phyloP scores from a whole-genome alignment of 1,140 invertebrate species.

The Ips nitidus region DNA sequence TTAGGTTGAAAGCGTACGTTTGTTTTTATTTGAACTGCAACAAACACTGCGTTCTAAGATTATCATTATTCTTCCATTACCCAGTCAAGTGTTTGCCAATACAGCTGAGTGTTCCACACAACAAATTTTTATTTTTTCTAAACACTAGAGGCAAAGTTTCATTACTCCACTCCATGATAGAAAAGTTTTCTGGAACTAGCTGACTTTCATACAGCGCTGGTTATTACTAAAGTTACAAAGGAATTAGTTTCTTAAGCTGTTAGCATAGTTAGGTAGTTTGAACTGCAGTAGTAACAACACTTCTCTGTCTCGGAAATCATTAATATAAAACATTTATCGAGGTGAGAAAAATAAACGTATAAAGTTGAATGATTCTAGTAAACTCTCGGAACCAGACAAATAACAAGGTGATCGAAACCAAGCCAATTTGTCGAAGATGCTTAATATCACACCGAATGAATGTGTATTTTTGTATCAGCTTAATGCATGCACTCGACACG shows the following conservation, averaged over 20 bases:
- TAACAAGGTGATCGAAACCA: constrained; percentile 32
- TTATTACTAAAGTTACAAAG: too few species aligned
- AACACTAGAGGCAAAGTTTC: too few species aligned
- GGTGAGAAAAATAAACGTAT: background rate
- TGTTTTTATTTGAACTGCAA: constrained; percentile 28
- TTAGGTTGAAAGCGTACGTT: constrained; percentile 34
- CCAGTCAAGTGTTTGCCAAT: background rate
- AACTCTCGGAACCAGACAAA: constrained; percentile 27
- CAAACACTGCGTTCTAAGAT: background rate
- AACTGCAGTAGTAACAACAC: too few species aligned
- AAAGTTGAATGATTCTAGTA: constrained; percentile 15
- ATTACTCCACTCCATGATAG: too few species aligned
- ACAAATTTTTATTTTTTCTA: too few species aligned
- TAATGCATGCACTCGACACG: constrained; percentile 47
- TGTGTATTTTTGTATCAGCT: constrained; percentile 42
- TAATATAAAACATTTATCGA: too few species aligned
- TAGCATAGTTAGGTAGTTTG: too few species aligned
- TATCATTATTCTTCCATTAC: constrained; percentile 31
- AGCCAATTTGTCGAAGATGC: constrained; percentile 33
- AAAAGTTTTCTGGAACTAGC: too few species aligned
- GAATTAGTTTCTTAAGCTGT: too few species aligned
- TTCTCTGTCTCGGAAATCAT: too few species aligned
- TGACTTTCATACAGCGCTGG: too few species aligned
- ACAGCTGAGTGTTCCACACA: too few species aligned
- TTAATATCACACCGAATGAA: constrained; percentile 24